A percentile compares a stretch with the other conserved stretches of the same genome.
Conservation (phyloP, 2,113 vertebrate genomes). For the Osmerus mordax region DNA sequence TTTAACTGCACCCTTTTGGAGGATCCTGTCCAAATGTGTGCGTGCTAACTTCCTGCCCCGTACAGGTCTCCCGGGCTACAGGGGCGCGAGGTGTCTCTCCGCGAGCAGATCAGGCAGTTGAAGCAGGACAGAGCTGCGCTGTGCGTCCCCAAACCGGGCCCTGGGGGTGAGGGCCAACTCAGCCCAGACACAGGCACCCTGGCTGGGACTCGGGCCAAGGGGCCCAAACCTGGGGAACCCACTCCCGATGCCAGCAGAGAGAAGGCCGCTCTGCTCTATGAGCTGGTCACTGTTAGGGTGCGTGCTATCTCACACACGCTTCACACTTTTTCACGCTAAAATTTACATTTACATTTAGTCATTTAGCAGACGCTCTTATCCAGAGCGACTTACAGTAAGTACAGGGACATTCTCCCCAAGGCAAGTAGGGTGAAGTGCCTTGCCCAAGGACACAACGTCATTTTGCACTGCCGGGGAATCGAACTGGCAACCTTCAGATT, state of each 20-base stretch:
- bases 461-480: no score
- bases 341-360: no score
- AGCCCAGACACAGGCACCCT: constrained; percentile 57
- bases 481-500: no score
- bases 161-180: constrained; percentile 30
- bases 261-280: constrained; percentile 74
- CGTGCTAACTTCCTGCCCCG: constrained; percentile 6
- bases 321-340: no score
- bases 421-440: no score
- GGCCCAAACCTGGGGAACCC: constrained; percentile 34
- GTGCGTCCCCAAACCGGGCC: constrained; percentile 62
- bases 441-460: no score
- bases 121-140: constrained; percentile 70
- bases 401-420: no score
- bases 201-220: constrained; percentile 44
- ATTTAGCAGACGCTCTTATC: no score
- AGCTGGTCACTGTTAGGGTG: constrained; percentile 79
- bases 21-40: no score
- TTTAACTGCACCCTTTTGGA: no score
- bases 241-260: constrained; percentile 62
- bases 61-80: constrained; percentile 42
- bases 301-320: not conserved
- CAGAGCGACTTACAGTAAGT: no score
- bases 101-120: constrained; percentile 66
- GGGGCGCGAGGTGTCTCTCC: constrained; percentile 67